These are phyloP conservation scores for Ochropleura leucogaster DNA, from an alignment of 2,888 invertebrate genomes.

Conservation along the genomic window DNA sequence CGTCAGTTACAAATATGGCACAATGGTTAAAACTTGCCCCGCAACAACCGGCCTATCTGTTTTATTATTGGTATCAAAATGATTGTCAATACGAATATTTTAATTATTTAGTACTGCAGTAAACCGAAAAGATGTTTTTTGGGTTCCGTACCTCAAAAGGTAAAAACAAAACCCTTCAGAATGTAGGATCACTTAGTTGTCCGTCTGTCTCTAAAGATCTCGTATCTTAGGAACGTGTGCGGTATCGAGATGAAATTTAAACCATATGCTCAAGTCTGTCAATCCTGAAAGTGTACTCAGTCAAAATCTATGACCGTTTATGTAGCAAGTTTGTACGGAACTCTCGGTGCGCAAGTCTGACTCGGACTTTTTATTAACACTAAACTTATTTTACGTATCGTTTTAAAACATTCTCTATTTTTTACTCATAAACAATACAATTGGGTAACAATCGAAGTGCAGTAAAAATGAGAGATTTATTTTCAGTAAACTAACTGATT, in stretches of 20 bases:
- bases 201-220: too few relatives aligned
- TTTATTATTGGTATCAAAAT: not conserved
- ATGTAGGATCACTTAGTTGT: too few relatives aligned
- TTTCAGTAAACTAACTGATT: slow-evolving; percentile 2
- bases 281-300: too few relatives aligned
- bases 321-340: too few relatives aligned
- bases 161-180: too few relatives aligned
- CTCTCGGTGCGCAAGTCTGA: too few relatives aligned
- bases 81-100: not conserved
- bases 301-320: too few relatives aligned
- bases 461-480: not conserved
- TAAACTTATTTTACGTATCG: not conserved
- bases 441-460: slow-evolving; percentile 3
- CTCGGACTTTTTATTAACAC: not conserved
- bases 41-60: not conserved
- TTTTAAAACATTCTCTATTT: slow-evolving; percentile 9
- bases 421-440: slow-evolving; percentile 1
- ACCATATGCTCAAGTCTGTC: too few relatives aligned
- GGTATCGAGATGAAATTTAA: too few relatives aligned
- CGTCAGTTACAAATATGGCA: not conserved
- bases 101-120: slow-evolving; percentile 1
- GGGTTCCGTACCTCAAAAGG: too few relatives aligned
- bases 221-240: too few relatives aligned
- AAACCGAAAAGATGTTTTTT: slow-evolving; percentile 14
- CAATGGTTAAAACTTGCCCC: not conserved